Evolutionary conservation across 2,797 vertebrate genomes (phyloP).

Genomic region (Pygocentrus nattereri): DNA sequence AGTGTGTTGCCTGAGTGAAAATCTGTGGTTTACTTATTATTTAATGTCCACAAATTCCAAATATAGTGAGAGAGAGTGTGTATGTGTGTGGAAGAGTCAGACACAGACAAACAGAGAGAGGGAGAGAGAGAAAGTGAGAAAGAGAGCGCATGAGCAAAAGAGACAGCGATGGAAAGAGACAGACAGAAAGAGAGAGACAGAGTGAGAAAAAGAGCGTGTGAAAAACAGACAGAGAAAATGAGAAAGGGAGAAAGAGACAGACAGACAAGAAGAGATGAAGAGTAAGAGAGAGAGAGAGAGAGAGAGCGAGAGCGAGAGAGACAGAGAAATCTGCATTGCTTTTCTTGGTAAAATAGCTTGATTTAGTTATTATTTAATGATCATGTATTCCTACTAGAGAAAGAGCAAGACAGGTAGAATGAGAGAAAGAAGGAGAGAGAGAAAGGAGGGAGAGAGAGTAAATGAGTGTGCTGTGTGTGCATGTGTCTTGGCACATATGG

Average conservation of each 20-base stretch:
- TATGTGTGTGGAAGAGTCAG: neutral
- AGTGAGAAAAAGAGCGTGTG: neutral
- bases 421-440: neutral
- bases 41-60: neutral
- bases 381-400: neutral
- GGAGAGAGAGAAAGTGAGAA: too few relatives aligned
- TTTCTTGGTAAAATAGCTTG: neutral
- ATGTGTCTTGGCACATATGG: conserved; percentile 23
- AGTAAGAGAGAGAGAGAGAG: neutral
- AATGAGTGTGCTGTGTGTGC: conserved; percentile 12
- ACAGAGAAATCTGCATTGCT: neutral
- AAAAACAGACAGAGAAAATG: too few relatives aligned
- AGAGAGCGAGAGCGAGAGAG: conserved; percentile 1
- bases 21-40: neutral
- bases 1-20: neutral
- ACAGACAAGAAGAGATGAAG: neutral
- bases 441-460: neutral
- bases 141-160: too few relatives aligned
- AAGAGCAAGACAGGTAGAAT: neutral
- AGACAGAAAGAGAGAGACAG: too few relatives aligned
- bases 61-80: neutral
- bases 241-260: neutral
- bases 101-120: neutral
- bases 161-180: too few relatives aligned
- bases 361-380: neutral